phyloP scores from a whole-genome alignment of 2,113 vertebrate species.

The Bostrychus sinensis region DNA sequence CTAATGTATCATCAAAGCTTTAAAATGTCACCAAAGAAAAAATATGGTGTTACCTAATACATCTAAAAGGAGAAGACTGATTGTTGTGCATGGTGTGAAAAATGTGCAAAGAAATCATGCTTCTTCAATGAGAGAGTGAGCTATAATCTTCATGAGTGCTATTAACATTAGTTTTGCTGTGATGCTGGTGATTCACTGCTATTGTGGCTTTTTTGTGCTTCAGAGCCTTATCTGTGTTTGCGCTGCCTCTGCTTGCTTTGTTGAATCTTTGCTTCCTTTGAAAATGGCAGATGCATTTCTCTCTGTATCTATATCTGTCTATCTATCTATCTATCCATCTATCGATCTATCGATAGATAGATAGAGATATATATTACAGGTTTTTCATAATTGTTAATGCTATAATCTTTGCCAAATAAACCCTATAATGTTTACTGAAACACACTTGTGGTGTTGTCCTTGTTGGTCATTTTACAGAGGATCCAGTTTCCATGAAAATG shows the following conservation, averaged over 20 bases:
- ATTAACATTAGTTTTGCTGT: constrained; percentile 53
- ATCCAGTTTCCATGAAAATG: constrained; percentile 93
- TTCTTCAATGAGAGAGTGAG: constrained; percentile 48
- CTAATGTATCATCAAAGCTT: constrained; percentile 8
- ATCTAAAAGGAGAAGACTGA: constrained; percentile 35
- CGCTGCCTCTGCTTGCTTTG: constrained; percentile 44
- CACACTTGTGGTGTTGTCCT: constrained; percentile 10
- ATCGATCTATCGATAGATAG: too few relatives aligned
- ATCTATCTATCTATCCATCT: too few relatives aligned
- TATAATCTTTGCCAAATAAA: constrained; percentile 12
- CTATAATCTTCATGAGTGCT: constrained; percentile 42
- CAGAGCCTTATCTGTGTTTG: constrained; percentile 35
- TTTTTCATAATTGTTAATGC: too few relatives aligned
- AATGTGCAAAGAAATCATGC: constrained; percentile 49
- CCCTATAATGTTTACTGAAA: not conserved
- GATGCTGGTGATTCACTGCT: constrained; percentile 40
- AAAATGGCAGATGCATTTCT: constrained; percentile 4
- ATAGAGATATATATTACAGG: too few relatives aligned
- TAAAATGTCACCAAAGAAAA: constrained; percentile 21
- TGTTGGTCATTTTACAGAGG: constrained; percentile 81
- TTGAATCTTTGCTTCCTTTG: constrained; percentile 5
- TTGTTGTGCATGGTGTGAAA: constrained; percentile 64
- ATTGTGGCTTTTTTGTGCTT: constrained; percentile 36
- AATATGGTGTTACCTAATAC: not conserved
- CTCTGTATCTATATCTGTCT: not conserved